phyloP scores from a whole-genome alignment of 2,888 invertebrate genomes.

The Pediacus dermestoides region DNA sequence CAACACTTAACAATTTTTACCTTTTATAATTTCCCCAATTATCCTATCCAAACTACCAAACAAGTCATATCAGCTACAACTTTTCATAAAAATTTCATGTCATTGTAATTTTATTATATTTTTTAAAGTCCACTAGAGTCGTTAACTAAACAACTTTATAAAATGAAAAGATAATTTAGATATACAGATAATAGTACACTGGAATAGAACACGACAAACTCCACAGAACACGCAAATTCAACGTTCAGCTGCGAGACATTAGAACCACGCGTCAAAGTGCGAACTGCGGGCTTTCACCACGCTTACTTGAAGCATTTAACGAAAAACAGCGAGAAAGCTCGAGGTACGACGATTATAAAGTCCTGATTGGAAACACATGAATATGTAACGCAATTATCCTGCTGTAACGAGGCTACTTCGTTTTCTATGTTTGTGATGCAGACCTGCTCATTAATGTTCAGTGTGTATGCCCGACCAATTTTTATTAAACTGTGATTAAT shows the following conservation, averaged over 20 bases:
- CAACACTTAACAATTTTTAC: too few relatives aligned
- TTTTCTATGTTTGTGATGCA: constrained; percentile 21
- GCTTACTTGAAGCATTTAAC: constrained; percentile 29
- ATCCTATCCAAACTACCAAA: too few relatives aligned
- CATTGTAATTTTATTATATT: too few relatives aligned
- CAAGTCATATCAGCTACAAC: too few relatives aligned
- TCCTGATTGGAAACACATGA: constrained; percentile 37
- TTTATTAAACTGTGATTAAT: constrained; percentile 1
- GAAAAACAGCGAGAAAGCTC: constrained; percentile 19
- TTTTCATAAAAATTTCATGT: too few relatives aligned
- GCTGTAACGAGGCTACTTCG: constrained; percentile 30
- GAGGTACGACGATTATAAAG: constrained; percentile 18
- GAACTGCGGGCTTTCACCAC: constrained; percentile 34
- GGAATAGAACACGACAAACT: too few relatives aligned
- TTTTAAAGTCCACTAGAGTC: too few relatives aligned
- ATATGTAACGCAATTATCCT: constrained; percentile 37
- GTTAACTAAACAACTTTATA: too few relatives aligned
- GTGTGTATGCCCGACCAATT: not conserved
- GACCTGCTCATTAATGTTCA: constrained; percentile 9
- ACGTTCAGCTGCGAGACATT: constrained; percentile 15
- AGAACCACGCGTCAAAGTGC: constrained; percentile 21
- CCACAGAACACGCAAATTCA: constrained; percentile 14
- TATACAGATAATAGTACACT: too few relatives aligned
- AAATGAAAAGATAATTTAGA: too few relatives aligned
- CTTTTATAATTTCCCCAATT: too few relatives aligned